A percentile compares a stretch with the other conserved stretches of the same genome.
Conservation (phyloP, 2,888 invertebrate species). For the Siphonodentalium dalli region DNA sequence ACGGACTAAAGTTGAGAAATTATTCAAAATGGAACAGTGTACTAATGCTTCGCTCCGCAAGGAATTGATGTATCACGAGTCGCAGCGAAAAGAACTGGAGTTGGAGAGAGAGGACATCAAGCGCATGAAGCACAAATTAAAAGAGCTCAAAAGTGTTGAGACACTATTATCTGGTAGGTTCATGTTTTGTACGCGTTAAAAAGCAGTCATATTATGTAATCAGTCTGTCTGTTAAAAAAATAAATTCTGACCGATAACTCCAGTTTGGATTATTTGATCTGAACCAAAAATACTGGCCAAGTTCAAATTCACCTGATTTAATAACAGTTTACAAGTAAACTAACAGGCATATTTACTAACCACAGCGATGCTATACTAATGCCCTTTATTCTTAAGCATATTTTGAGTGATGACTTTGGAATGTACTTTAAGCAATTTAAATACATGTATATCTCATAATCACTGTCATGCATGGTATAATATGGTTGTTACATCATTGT, state of each 20-base stretch:
- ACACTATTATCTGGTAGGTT: conserved; percentile 44
- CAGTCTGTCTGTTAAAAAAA: background rate
- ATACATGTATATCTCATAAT: too few relatives aligned
- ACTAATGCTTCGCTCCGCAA: conserved; percentile 32
- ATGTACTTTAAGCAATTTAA: too few relatives aligned
- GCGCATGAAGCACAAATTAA: conserved; percentile 40
- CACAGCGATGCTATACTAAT: too few relatives aligned
- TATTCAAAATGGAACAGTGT: conserved; percentile 37
- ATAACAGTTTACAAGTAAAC: too few relatives aligned
- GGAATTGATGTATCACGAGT: conserved; percentile 38
- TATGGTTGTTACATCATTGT: too few relatives aligned
- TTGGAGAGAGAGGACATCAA: conserved; percentile 40
- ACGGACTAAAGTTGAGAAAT: conserved; percentile 17
- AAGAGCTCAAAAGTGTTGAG: conserved; percentile 44
- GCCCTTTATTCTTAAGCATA: too few relatives aligned
- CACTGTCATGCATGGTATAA: too few relatives aligned
- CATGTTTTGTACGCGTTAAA: background rate
- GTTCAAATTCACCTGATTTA: too few relatives aligned
- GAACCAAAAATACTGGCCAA: background rate
- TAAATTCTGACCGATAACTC: too few relatives aligned
- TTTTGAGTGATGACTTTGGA: too few relatives aligned
- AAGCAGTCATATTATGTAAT: background rate
- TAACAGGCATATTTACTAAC: too few relatives aligned
- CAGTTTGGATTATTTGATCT: too few relatives aligned
- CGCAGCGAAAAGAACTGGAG: conserved; percentile 38